Conservation (phyloP, 37 sponge, comb jelly and placozoan species). For the Hexactinellida sp. region DNA sequence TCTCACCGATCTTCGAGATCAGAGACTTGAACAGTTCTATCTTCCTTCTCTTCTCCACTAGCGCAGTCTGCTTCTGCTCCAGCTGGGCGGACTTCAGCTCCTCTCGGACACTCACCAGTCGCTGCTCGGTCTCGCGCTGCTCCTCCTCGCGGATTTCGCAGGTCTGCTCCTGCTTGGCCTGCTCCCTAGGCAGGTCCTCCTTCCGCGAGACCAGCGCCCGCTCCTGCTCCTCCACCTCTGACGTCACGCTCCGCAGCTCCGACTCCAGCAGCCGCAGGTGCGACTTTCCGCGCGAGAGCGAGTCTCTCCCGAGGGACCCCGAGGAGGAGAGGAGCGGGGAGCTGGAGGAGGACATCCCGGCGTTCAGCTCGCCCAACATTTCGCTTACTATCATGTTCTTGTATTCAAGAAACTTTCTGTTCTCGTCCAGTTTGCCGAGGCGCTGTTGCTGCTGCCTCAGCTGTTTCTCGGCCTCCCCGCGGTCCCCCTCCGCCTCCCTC, state of each 20-base stretch:
- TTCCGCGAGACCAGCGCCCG: conserved; percentile 15
- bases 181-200: conserved; percentile 33
- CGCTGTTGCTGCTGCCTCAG: conserved; percentile 20
- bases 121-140: conserved; percentile 25
- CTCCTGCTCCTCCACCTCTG: conserved; percentile 28
- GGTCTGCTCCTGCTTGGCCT: conserved; percentile 33
- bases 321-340: conserved; percentile 7
- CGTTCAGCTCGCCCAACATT: background rate
- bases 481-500: conserved; percentile 22
- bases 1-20: too few species aligned
- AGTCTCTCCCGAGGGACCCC: background rate
- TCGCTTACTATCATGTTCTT: background rate
- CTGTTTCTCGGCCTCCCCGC: background rate
- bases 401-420: background rate
- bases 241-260: background rate
- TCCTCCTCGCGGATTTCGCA: conserved; percentile 27
- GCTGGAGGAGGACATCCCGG: background rate
- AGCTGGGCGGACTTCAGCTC: too few species aligned
- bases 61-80: too few species aligned
- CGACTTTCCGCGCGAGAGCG: background rate
- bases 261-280: background rate
- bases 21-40: too few species aligned
- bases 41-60: too few species aligned
- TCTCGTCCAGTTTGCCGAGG: background rate
- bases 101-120: conserved; percentile 31